phyloP scores from a whole-genome alignment of 2,888 invertebrate genomes.

The Plebejus anna region DNA sequence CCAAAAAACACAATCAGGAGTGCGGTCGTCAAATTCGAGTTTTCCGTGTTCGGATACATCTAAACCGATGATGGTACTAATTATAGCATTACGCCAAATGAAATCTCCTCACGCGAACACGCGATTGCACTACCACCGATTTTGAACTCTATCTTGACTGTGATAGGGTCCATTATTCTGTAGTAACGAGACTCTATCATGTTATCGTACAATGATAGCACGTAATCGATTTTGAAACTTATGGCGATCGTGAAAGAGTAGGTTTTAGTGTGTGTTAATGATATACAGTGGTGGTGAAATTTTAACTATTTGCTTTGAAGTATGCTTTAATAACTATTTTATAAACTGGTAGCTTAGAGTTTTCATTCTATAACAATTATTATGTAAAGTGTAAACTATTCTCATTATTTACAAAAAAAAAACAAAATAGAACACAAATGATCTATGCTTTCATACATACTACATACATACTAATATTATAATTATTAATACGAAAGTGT shows the following conservation, averaged over 20 bases:
- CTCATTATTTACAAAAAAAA: background rate
- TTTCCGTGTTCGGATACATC: slow-evolving; percentile 37
- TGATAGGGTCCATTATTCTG: background rate
- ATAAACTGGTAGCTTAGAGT: background rate
- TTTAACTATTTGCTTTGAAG: slow-evolving; percentile 5
- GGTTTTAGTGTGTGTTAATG: background rate
- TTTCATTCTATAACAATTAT: background rate
- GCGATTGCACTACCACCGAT: slow-evolving; percentile 40
- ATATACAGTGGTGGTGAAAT: background rate
- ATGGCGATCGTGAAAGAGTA: background rate
- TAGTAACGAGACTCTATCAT: background rate
- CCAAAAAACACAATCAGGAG: slow-evolving; percentile 10
- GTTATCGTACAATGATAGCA: background rate
- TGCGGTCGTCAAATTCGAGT: slow-evolving; percentile 32
- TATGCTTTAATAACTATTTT: background rate
- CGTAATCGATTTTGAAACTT: slow-evolving; percentile 18
- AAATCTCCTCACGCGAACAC: slow-evolving; percentile 54
- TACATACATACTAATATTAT: too few species aligned
- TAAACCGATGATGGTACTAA: slow-evolving; percentile 53
- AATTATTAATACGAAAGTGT: too few species aligned
- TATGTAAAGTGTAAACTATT: background rate
- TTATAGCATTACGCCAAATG: slow-evolving; percentile 51
- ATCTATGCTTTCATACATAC: too few species aligned
- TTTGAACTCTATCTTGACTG: background rate
- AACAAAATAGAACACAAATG: background rate